These are phyloP conservation scores for Clepsis dumicolana DNA, from an alignment of 2,888 invertebrate genomes.

Conservation along the genomic window DNA sequence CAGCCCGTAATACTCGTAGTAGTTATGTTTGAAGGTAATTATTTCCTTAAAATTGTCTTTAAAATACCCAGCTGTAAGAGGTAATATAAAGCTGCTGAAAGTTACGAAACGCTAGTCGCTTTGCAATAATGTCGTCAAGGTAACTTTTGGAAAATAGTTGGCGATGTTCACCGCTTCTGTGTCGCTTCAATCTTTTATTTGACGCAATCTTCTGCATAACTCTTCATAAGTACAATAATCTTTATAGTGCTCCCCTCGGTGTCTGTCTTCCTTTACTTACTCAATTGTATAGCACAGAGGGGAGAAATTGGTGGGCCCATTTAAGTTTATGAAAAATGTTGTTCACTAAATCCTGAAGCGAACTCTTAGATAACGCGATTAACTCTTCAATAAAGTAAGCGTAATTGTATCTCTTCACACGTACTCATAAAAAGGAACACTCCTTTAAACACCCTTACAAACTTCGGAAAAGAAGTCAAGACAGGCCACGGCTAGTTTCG, in stretches of 20 bases:
- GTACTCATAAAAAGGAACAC: constrained; percentile 12
- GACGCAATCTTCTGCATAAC: background rate
- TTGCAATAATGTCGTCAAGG: constrained; percentile 5
- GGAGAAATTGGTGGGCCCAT: background rate
- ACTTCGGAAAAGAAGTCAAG: constrained; percentile 31
- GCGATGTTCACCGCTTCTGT: background rate
- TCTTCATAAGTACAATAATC: too few relatives aligned
- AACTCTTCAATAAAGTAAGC: background rate
- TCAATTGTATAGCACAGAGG: background rate
- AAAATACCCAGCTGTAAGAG: background rate
- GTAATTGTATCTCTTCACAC: constrained; percentile 1
- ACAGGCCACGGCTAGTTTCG: constrained; percentile 31
- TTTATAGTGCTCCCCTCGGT: too few relatives aligned
- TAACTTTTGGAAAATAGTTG: constrained; percentile 1
- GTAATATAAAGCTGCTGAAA: constrained; percentile 9
- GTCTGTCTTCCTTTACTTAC: background rate
- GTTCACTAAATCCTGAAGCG: background rate
- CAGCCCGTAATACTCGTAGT: too few relatives aligned
- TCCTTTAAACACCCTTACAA: constrained; percentile 24
- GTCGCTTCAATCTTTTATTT: background rate
- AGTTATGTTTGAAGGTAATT: background rate
- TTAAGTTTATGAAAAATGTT: background rate
- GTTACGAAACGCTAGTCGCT: background rate
- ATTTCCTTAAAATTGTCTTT: background rate
- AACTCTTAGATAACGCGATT: background rate